Evolutionary conservation across 2,888 invertebrate genomes (phyloP), one percentile per base, ranked within the genome.

Genomic region (Nymphalis c-album): DNA sequence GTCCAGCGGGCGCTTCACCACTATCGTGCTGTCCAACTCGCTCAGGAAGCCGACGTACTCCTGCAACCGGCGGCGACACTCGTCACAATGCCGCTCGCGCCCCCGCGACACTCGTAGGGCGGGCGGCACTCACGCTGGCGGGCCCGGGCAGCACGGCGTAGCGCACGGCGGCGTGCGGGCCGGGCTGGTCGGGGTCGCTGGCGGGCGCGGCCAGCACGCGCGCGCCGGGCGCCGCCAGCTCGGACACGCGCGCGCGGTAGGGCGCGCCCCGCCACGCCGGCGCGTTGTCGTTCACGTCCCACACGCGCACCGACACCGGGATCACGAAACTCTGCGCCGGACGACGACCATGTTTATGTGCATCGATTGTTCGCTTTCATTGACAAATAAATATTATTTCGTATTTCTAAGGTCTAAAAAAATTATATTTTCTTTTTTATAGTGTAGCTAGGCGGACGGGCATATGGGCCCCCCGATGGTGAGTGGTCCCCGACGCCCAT

Each of bases 251-350:
- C 74, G 96, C 93, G 60, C 95, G 93, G 86, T 96, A 97, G 0
- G 97, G 97, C 1, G 96, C 96, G 74, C 96, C 96, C 69, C 94
- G 91, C 93, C 97, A 97, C 79, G 93, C 93, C 0, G 97, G 97
- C 10, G 97, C 96, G 88, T 98, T 97, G 89, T 98, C 98, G 85
- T 98, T 98, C 71, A 96, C 97, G 87, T 98, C 98, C 74, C 96
- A 97, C 68, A 98, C 97, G 75, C 97, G 94, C 63, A 97, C 95
- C 75, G 95, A 96, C 47, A 97, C 95, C 1, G 97, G 97, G 80
- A 97, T 96, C 67, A 95, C 94, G 83, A 96, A 96, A 73, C 95
- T 96, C 94, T 95, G 88, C 22, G 22, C 13, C 80, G n/a, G 16
- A 6, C 26, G n/a, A 8, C 40, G n/a, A n/a, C n/a, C n/a, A n/a